Percentiles rank a stretch among this genome's conserved stretches.
phyloP scores from a whole-genome alignment of 2,888 invertebrate genomes.

The Polia nebulosa region DNA sequence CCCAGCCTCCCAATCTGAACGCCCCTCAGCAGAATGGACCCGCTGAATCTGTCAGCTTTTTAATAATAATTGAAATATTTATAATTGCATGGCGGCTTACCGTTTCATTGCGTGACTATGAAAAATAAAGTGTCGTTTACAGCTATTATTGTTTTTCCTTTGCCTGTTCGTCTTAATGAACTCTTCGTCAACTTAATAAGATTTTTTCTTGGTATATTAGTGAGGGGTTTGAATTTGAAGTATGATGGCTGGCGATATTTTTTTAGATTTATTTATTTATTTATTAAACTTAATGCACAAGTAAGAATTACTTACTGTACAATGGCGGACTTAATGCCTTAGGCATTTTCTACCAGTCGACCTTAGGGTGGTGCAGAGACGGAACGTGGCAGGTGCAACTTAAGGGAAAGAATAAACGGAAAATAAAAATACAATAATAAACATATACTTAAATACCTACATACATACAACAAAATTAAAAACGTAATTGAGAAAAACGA shows the following conservation, averaged over 20 bases:
- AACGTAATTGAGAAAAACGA: no score
- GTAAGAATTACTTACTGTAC: no score
- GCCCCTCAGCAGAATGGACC: slow-evolving; percentile 66
- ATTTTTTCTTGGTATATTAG: slow-evolving; percentile 25
- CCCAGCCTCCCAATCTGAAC: slow-evolving; percentile 52
- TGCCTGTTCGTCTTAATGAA: slow-evolving; percentile 57
- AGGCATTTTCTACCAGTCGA: no score
- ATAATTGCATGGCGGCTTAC: slow-evolving; percentile 79
- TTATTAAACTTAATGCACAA: no score
- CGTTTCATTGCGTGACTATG: slow-evolving; percentile 72
- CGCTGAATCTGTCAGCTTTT: slow-evolving; percentile 79
- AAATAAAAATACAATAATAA: no score
- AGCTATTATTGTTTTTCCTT: slow-evolving; percentile 81
- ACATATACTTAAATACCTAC: no score
- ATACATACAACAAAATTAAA: no score
- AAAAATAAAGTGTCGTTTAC: slow-evolving; percentile 74
- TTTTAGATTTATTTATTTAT: no score
- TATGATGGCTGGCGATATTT: not conserved
- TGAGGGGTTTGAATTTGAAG: not conserved
- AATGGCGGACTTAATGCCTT: no score
- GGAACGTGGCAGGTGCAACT: no score
- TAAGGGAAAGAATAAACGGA: no score
- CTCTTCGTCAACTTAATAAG: slow-evolving; percentile 46
- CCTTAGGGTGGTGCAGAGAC: no score
- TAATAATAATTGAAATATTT: slow-evolving; percentile 87